Conservation (phyloP, 2,113 vertebrate genomes). For the Gopherus evgoodei region DNA sequence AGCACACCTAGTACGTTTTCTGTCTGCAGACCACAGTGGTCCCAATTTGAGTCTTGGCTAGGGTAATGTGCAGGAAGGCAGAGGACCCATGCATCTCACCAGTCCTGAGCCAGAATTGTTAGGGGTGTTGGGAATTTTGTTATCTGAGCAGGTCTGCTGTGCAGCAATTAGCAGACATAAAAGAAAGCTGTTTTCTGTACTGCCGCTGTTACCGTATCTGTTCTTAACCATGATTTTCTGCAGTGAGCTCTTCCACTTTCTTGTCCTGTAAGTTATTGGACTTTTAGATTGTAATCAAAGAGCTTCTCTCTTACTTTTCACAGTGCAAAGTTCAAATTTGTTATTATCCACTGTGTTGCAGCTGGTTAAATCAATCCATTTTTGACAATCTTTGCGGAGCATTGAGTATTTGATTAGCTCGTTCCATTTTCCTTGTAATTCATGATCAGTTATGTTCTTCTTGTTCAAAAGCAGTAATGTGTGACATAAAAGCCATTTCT, state of each 20-base stretch:
- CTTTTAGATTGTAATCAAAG: constrained; percentile 11
- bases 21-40: neutral
- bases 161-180: neutral
- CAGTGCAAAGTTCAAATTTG: neutral
- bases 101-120: neutral
- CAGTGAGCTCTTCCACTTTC: constrained; percentile 6
- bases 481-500: constrained; percentile 31
- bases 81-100: neutral
- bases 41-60: neutral
- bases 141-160: neutral
- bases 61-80: neutral
- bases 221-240: neutral
- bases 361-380: constrained; percentile 3
- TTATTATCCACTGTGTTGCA: neutral
- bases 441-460: neutral
- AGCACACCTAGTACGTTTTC: neutral
- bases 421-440: constrained; percentile 29
- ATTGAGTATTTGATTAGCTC: constrained; percentile 26
- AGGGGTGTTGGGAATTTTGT: neutral
- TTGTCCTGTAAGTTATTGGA: neutral
- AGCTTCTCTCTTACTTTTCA: constrained; percentile 28
- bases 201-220: neutral
- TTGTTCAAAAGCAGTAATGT: constrained; percentile 28
- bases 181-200: neutral
- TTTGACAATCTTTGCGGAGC: neutral